Evolutionary conservation across 1,140 invertebrate species (phyloP).

Genomic region (Drosophila willistoni): DNA sequence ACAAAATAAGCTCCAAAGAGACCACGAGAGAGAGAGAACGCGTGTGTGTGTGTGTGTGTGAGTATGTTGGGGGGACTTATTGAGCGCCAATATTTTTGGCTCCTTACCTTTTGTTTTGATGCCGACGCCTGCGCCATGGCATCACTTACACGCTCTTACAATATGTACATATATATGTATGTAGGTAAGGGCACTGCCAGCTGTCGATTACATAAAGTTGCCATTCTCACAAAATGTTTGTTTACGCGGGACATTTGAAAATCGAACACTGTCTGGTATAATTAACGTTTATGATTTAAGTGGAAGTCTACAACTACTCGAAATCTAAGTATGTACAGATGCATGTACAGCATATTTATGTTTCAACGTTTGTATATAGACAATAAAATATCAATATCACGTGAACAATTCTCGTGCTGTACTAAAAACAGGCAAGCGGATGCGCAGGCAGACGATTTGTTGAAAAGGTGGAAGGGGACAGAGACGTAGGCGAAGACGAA

Average conservation of each 20-base stretch:
- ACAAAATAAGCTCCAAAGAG: background rate
- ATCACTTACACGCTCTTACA: background rate
- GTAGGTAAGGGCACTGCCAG: slow-evolving; percentile 48
- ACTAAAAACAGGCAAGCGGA: slow-evolving; percentile 20
- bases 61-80: background rate
- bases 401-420: slow-evolving; percentile 59
- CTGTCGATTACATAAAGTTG: slow-evolving; percentile 4
- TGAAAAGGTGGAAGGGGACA: slow-evolving; percentile 13
- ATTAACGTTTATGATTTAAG: slow-evolving; percentile 59
- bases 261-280: background rate
- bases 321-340: background rate
- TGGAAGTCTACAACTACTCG: slow-evolving; percentile 31
- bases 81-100: slow-evolving; percentile 27
- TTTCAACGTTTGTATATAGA: background rate
- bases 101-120: slow-evolving; percentile 65
- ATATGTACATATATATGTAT: background rate
- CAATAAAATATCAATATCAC: slow-evolving; percentile 44
- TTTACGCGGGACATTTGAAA: slow-evolving; percentile 37
- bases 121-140: slow-evolving; percentile 54
- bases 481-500: background rate
- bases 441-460: slow-evolving; percentile 45
- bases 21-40: background rate
- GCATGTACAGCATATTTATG: background rate
- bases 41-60: background rate
- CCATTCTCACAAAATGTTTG: slow-evolving; percentile 39